Evolutionary conservation across 2,113 vertebrate species (phyloP).

Genomic region (Galbula dea): DNA sequence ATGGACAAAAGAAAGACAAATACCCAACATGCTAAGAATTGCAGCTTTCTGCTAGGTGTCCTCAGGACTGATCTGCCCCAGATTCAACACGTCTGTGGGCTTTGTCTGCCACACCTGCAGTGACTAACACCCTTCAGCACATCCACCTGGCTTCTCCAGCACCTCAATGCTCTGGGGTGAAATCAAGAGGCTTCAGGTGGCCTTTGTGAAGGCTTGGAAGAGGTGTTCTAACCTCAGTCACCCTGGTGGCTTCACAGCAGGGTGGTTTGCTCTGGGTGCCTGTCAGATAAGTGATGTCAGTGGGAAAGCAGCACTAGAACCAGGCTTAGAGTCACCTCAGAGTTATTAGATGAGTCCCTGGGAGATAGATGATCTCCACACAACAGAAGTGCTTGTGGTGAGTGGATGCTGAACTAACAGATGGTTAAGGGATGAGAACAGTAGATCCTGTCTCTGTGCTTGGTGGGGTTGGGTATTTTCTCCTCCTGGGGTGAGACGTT

Average conservation of each 20-base stretch:
- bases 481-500: not conserved
- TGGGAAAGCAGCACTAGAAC: not conserved
- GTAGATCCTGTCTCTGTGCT: rapidly evolving
- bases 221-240: not conserved
- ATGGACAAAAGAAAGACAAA: not conserved
- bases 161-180: not conserved
- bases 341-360: no score
- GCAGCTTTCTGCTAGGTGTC: not conserved
- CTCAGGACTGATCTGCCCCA: not conserved
- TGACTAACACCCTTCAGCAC: not conserved
- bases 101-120: not conserved
- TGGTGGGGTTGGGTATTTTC: not conserved
- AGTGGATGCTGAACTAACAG: not conserved
- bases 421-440: not conserved
- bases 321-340: not conserved
- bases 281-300: not conserved
- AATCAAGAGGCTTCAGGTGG: not conserved
- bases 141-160: not conserved
- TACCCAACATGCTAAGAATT: not conserved
- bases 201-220: not conserved
- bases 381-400: not conserved
- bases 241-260: rapidly evolving
- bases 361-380: not conserved
- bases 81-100: rapidly evolving
- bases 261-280: not conserved